These are phyloP conservation scores for Nomia melanderi DNA, from an alignment of 1,140 invertebrate species.

Conservation along the genomic window DNA sequence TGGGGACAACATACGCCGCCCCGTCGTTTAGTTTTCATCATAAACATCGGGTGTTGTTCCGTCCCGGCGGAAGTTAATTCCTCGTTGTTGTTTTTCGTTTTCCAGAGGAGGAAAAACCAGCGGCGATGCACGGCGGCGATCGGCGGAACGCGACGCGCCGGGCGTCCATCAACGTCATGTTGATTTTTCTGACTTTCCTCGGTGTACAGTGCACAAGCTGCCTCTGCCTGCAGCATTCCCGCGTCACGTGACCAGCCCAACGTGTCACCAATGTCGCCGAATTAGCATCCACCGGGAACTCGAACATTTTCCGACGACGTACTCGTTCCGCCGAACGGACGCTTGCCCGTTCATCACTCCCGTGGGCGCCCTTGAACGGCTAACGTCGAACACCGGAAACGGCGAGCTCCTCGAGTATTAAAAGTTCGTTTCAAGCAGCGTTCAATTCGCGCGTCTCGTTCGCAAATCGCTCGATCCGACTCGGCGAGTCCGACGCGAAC, in stretches of 20 bases:
- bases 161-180: slow-evolving; percentile 41
- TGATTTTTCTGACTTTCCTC: slow-evolving; percentile 48
- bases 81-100: slow-evolving; percentile 25
- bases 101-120: slow-evolving; percentile 68
- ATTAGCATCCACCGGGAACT: neutral
- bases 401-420: too few relatives aligned
- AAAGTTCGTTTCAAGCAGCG: neutral
- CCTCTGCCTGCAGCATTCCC: slow-evolving; percentile 14
- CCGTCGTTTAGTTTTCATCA: neutral
- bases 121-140: slow-evolving; percentile 69
- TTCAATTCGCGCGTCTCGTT: neutral
- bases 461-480: too few relatives aligned
- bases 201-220: slow-evolving; percentile 29
- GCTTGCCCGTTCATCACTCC: too few relatives aligned
- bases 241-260: slow-evolving; percentile 60
- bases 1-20: neutral
- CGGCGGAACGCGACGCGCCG: slow-evolving; percentile 51
- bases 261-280: neutral
- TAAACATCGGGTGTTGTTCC: neutral
- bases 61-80: neutral
- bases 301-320: slow-evolving; percentile 3
- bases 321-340: neutral
- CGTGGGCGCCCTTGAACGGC: neutral
- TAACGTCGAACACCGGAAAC: too few relatives aligned
- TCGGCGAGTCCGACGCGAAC: too few relatives aligned